Evolutionary conservation across 2,797 vertebrate genomes (phyloP), one percentile per base, ranked within the genome.

Genomic region (Neosilurus hyrtlii): DNA sequence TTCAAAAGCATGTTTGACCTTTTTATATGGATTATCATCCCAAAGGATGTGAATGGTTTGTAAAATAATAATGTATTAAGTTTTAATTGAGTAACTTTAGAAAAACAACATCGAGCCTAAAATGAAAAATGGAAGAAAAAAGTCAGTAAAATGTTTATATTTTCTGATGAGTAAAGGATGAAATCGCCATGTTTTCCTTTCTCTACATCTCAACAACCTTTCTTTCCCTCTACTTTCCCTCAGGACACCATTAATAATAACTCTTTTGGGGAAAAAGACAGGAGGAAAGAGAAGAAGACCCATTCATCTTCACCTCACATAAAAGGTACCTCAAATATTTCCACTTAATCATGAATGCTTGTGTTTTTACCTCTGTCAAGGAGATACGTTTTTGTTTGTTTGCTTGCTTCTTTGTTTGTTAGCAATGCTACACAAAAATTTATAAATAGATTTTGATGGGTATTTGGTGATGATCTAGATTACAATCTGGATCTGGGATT

Each of bases 181-280:
- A 56, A 74, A 74, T 57, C 10, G 11, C 18, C 5, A 6, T 11
- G 7, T 51, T 81, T 35, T 49, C 16, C 4, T 79, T 24, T 30
- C 9, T 61, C 3, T 1, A 24, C 35, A 30, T 59, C 68, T 52
- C 35, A 71, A 22, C 37, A 26, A 16, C 37, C 26, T 51, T 4
- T 82, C 63, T 83, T 52, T 83, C 54, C 71, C 20, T 76, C 2
- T 81, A 80, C 18, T 61, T 72, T 73, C 70, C 75, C 54, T 65
- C 89, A 99, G 98, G 98, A 99, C 94, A 97, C 96, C 62, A 95
- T 99, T 91, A 99, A 99, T 93, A 99, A 99, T 93, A 99, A 99
- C 92, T 99, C 98, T 89, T 92, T 98, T 76, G 97, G 96, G 74
- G 98, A 98, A 92, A 99, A 99, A 92, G 96, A 97, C 91, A 96